Conservation (phyloP, 2,797 vertebrate genomes). For the Gobionotothen gibberifrons region DNA sequence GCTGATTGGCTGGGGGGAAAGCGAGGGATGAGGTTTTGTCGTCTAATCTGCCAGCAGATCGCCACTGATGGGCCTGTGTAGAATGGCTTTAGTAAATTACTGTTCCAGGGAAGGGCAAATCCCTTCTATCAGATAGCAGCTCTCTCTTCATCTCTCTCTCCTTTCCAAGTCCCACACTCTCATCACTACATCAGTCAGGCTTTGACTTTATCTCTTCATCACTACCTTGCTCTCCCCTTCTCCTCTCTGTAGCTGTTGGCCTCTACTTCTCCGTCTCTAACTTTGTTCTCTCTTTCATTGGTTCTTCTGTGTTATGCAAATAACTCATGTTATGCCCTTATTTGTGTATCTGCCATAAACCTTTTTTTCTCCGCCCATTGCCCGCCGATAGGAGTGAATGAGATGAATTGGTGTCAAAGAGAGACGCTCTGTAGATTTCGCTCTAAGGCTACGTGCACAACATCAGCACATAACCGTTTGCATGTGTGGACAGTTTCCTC, state of each 20-base stretch:
- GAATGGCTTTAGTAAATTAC: conserved; percentile 85
- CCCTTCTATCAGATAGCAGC: conserved; percentile 80
- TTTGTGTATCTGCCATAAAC: conserved; percentile 22
- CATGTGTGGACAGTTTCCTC: conserved; percentile 19
- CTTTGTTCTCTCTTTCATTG: not conserved
- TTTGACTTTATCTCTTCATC: conserved; percentile 70
- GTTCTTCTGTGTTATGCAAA: conserved; percentile 21
- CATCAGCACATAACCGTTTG: conserved; percentile 20
- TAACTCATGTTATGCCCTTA: conserved; percentile 14
- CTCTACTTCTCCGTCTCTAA: conserved; percentile 15
- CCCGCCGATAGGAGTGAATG: conserved; percentile 42
- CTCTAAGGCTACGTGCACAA: conserved; percentile 40
- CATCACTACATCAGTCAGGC: conserved; percentile 61
- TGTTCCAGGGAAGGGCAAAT: conserved; percentile 83
- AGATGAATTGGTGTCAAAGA: conserved; percentile 44
- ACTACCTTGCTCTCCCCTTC: conserved; percentile 40
- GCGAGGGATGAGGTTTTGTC: conserved; percentile 77
- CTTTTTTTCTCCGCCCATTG: conserved; percentile 18
- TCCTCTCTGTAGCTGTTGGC: conserved; percentile 28
- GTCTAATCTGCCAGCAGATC: conserved; percentile 83
- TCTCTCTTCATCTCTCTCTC: conserved; percentile 69
- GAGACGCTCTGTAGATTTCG: conserved; percentile 35
- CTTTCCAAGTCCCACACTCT: conserved; percentile 52
- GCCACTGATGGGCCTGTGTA: conserved; percentile 82
- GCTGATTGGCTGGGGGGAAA: conserved; percentile 77